Evolutionary conservation across 2,797 vertebrate genomes (phyloP).

Genomic region (Pogoniulus pusillus): DNA sequence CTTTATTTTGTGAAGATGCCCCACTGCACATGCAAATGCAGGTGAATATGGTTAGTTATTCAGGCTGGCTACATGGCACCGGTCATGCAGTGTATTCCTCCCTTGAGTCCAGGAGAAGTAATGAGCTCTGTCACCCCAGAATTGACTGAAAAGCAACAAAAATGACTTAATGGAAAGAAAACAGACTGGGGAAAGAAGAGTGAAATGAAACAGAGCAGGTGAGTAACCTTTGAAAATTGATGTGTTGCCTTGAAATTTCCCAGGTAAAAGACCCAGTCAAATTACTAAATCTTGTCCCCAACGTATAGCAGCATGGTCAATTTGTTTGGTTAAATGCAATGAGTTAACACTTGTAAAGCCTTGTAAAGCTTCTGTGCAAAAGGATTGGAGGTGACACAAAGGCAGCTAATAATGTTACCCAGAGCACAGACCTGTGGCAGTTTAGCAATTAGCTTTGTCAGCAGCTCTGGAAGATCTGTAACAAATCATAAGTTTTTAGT

Average conservation of each 20-base stretch:
- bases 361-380: conserved; percentile 13
- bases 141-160: background rate
- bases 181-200: background rate
- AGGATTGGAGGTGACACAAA: conserved; percentile 30
- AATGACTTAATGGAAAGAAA: background rate
- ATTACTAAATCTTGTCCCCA: conserved; percentile 15
- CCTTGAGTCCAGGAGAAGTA: background rate
- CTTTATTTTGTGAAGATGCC: background rate
- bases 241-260: conserved; percentile 19
- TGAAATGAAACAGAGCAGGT: conserved; percentile 11
- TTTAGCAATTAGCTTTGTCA: conserved; percentile 49
- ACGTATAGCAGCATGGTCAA: background rate
- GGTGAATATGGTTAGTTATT: background rate
- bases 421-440: background rate
- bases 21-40: background rate
- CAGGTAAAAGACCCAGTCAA: conserved; percentile 27
- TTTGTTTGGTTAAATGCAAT: conserved; percentile 49
- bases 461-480: conserved; percentile 26
- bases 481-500: conserved; percentile 41
- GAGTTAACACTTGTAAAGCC: background rate
- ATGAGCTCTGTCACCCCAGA: background rate
- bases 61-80: background rate
- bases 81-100: background rate
- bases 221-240: conserved; percentile 31
- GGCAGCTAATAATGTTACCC: background rate